These are phyloP conservation scores for Triops cancriformis DNA, from an alignment of 1,140 invertebrate genomes.

Conservation along the genomic window DNA sequence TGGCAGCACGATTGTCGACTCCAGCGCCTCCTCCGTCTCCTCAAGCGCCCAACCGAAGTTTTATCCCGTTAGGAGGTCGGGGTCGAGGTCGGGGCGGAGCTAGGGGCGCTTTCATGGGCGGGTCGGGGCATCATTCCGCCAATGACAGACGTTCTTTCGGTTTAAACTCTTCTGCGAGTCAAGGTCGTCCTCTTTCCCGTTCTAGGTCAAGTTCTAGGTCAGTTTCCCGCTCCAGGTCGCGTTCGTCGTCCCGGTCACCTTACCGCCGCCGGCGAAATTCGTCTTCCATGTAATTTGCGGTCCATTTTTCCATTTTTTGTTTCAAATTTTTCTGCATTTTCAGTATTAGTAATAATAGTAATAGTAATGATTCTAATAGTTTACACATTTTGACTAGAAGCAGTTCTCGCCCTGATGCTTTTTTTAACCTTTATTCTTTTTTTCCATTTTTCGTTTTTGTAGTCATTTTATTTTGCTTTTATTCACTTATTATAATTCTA, in stretches of 20 bases:
- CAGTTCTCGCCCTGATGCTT: no score
- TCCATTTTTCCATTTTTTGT: background rate
- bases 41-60: no score
- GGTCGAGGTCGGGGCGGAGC: background rate
- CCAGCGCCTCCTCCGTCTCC: no score
- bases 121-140: background rate
- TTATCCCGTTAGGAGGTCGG: background rate
- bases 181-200: slow-evolving; percentile 38
- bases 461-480: no score
- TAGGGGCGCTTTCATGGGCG: background rate
- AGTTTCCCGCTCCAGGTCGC: slow-evolving; percentile 28
- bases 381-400: no score
- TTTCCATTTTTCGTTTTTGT: no score
- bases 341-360: no score
- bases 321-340: no score
- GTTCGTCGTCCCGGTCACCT: slow-evolving; percentile 11
- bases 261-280: background rate
- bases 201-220: slow-evolving; percentile 45
- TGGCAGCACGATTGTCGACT: background rate
- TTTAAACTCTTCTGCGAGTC: slow-evolving; percentile 19
- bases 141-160: slow-evolving; percentile 19
- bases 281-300: background rate
- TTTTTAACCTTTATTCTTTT: no score
- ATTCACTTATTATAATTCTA: no score
- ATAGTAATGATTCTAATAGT: no score